These are phyloP conservation scores for Urocyon cinereoargenteus DNA, from an alignment of 2,797 vertebrate species.

Conservation along the genomic window DNA sequence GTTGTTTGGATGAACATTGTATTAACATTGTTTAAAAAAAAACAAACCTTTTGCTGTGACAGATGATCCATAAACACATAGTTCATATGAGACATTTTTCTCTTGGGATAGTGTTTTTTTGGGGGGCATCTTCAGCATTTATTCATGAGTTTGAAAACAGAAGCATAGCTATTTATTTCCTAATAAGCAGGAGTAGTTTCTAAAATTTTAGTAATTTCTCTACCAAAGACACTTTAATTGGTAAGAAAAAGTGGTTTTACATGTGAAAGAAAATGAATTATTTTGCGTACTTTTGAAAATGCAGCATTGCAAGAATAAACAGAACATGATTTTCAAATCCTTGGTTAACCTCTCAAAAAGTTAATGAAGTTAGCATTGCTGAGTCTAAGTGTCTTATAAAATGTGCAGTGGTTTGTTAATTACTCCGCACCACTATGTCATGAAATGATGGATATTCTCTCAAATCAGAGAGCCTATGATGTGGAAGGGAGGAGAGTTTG, in stretches of 20 bases:
- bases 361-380: not conserved
- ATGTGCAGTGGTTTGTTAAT: not conserved
- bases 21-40: not conserved
- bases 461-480: not conserved
- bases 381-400: not conserved
- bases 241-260: not conserved
- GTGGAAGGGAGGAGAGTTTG: not conserved
- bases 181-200: not conserved
- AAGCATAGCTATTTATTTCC: not conserved
- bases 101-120: not conserved
- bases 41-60: not conserved
- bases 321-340: not conserved
- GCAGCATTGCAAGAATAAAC: not conserved
- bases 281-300: conserved; percentile 42
- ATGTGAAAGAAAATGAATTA: conserved; percentile 31
- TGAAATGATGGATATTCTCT: not conserved
- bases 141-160: conserved; percentile 52
- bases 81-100: conserved; percentile 59
- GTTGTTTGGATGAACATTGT: not conserved
- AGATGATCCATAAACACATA: not conserved
- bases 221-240: conserved; percentile 32
- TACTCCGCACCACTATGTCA: not conserved
- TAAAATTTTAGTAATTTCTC: conserved; percentile 34
- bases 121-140: conserved; percentile 54
- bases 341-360: not conserved